Evolutionary conservation across 35 echinoderm and acorn worm genomes (phyloP).

Genomic region (Ophioderma brevispina): DNA sequence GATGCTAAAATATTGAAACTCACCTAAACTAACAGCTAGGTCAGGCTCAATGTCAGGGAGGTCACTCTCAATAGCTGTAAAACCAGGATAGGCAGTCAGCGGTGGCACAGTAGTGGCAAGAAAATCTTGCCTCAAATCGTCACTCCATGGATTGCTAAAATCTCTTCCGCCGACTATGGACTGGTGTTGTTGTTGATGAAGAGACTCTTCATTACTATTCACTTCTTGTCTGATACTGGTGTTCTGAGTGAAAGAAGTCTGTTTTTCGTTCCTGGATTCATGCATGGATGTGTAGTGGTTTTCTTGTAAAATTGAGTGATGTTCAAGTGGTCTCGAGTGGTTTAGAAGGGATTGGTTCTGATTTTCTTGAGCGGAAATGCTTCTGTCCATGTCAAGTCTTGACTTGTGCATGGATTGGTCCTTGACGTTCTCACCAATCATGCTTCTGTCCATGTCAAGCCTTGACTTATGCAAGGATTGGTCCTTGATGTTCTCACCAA

Average conservation of each 20-base stretch:
- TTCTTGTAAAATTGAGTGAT: neutral
- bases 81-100: slow-evolving; percentile 63
- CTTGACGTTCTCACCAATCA: no score
- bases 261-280: neutral
- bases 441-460: neutral
- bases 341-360: neutral
- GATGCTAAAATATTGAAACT: neutral
- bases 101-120: slow-evolving; percentile 31
- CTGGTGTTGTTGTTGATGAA: neutral
- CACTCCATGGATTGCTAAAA: slow-evolving; percentile 54
- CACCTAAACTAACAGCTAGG: slow-evolving; percentile 61
- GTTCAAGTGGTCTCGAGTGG: neutral
- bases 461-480: neutral
- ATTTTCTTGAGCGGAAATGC: neutral
- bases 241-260: neutral
- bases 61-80: neutral
- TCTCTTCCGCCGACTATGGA: neutral
- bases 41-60: slow-evolving; percentile 48
- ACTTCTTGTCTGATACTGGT: neutral
- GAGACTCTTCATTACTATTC: neutral
- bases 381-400: no score
- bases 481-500: no score
- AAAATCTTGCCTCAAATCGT: slow-evolving; percentile 26
- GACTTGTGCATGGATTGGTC: neutral
- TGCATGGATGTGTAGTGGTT: neutral